These are phyloP conservation scores for Grammomys dolichurus DNA, from an alignment of 2,113 vertebrate species.

Conservation along the genomic window DNA sequence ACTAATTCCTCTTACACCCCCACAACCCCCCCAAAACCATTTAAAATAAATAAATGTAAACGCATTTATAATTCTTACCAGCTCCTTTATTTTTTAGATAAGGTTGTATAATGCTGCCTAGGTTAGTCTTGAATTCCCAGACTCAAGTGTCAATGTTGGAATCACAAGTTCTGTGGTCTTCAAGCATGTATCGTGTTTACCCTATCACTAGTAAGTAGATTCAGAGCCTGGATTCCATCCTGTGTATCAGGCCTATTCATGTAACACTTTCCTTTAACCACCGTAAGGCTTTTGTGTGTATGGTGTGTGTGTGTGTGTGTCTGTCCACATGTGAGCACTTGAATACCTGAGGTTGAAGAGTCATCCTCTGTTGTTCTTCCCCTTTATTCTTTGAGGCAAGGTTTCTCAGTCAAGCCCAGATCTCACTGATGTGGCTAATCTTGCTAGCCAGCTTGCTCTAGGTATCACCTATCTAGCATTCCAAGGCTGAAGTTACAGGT, in stretches of 20 bases:
- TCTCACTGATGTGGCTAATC: background rate
- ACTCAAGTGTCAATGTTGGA: background rate
- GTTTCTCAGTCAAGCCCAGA: background rate
- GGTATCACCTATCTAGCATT: background rate
- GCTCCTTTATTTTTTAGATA: background rate
- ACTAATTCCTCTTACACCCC: background rate
- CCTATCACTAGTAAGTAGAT: background rate
- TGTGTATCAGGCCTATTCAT: background rate
- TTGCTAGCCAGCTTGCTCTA: background rate
- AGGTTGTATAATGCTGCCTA: background rate
- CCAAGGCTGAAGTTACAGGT: background rate
- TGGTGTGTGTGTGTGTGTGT: background rate
- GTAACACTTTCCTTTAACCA: background rate
- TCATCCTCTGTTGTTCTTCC: background rate
- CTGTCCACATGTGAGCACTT: background rate
- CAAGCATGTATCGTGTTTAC: background rate
- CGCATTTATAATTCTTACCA: background rate
- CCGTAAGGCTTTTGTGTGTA: background rate
- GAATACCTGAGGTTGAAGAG: background rate
- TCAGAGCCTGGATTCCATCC: no score
- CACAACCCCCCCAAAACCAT: background rate
- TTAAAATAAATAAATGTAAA: background rate
- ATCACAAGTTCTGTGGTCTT: background rate
- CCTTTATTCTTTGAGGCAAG: background rate
- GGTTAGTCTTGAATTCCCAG: background rate